These are phyloP conservation scores for Laticauda laticaudata DNA, from an alignment of 2,113 vertebrate genomes.

Conservation along the genomic window DNA sequence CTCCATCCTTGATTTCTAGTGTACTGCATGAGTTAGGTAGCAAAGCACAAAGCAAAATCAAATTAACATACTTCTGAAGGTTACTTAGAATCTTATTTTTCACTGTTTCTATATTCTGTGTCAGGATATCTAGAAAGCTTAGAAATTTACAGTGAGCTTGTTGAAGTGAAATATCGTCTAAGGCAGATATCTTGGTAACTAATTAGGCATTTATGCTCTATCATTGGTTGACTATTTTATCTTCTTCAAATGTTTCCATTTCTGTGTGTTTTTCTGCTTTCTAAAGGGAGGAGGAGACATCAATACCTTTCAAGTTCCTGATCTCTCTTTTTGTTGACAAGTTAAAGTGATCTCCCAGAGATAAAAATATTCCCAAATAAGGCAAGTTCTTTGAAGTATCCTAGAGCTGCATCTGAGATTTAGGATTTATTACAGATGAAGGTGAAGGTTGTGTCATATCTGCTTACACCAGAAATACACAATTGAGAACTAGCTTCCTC, in stretches of 20 bases:
- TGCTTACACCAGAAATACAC: background rate
- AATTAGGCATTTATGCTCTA: background rate
- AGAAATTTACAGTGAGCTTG: background rate
- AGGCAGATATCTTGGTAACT: background rate
- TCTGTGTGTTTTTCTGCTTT: background rate
- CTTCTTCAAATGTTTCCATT: background rate
- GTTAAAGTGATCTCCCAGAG: background rate
- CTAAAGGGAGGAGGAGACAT: background rate
- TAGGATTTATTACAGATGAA: background rate
- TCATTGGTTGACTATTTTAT: background rate
- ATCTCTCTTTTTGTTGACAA: background rate
- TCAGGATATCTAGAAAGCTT: background rate
- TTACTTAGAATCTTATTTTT: background rate
- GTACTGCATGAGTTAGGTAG: background rate
- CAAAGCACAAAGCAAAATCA: background rate
- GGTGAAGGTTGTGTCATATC: background rate
- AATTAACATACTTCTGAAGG: background rate
- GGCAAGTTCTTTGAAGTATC: background rate
- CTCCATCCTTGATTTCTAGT: background rate
- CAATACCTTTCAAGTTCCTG: background rate
- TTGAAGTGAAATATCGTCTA: background rate
- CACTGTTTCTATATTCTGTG: background rate
- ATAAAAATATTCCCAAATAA: background rate
- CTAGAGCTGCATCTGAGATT: background rate
- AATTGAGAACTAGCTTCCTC: background rate